Percentiles rank a stretch among this genome's conserved stretches.
These are phyloP conservation scores for Gavia stellata DNA, from an alignment of 2,113 vertebrate genomes.

Conservation along the genomic window DNA sequence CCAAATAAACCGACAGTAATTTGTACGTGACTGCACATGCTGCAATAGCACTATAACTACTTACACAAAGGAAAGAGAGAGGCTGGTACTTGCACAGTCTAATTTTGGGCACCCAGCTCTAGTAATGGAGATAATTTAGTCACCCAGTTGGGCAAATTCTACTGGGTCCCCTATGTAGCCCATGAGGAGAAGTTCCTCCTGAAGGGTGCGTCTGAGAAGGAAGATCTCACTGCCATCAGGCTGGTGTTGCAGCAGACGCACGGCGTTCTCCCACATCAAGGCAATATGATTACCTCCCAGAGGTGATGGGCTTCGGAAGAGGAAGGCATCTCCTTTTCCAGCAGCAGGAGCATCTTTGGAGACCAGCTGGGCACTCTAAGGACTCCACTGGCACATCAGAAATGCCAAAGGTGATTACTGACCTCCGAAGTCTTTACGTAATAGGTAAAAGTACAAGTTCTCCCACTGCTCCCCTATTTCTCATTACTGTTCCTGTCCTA, in stretches of 20 bases:
- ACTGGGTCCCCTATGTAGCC: neutral
- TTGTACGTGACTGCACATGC: neutral
- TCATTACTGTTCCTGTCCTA: neutral
- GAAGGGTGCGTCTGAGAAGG: neutral
- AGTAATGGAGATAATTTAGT: neutral
- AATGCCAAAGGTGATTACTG: neutral
- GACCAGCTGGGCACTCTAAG: neutral
- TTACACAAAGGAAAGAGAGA: neutral
- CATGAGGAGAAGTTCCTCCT: neutral
- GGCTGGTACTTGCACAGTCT: neutral
- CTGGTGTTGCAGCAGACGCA: neutral
- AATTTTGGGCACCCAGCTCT: neutral
- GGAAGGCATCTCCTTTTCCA: neutral
- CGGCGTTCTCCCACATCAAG: fast-evolving
- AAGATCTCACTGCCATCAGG: neutral
- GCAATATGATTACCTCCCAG: neutral
- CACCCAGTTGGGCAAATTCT: neutral
- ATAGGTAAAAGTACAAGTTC: neutral
- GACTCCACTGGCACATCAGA: neutral
- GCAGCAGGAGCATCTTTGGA: neutral
- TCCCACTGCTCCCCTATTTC: neutral
- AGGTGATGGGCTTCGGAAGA: neutral
- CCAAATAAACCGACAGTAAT: neutral
- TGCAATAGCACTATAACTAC: neutral
- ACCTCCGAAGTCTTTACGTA: neutral